Evolutionary conservation across 2,888 invertebrate genomes (phyloP).

Genomic region (Mimas tiliae): DNA sequence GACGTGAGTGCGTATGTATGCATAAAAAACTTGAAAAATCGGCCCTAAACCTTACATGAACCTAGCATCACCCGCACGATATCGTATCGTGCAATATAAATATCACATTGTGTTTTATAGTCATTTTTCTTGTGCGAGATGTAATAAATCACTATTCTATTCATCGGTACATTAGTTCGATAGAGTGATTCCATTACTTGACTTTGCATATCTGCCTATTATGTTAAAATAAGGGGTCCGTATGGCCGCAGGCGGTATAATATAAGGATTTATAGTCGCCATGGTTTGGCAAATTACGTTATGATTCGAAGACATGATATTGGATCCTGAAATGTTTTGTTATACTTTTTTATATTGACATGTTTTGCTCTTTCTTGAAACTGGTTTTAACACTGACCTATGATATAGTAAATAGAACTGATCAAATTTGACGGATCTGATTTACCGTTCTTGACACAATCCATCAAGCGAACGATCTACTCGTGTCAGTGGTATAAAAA

Average conservation of each 20-base stretch:
- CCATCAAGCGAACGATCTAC: no score
- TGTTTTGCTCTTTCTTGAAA: not conserved
- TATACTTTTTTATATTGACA: no score
- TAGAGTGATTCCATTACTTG: constrained; percentile 79
- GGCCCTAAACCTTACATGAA: no score
- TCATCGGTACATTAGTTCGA: constrained; percentile 79
- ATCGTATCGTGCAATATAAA: constrained; percentile 55
- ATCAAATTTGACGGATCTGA: no score
- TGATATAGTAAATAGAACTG: no score
- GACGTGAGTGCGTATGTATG: no score
- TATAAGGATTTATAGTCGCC: constrained; percentile 14
- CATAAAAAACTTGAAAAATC: no score
- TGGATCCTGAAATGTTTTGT: constrained; percentile 10
- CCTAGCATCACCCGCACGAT: not conserved
- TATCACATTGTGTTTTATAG: constrained; percentile 64
- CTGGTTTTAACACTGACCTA: no score
- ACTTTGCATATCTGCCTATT: constrained; percentile 76
- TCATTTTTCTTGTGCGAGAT: constrained; percentile 79
- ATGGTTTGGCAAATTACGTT: constrained; percentile 8
- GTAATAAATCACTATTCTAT: constrained; percentile 78
- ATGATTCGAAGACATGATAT: constrained; percentile 13
- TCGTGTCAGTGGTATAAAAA: no score
- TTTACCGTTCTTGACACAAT: no score
- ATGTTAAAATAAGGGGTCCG: constrained; percentile 21
- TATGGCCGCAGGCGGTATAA: constrained; percentile 11